Conservation (phyloP, 2,113 vertebrate species). For the Hucho hucho region DNA sequence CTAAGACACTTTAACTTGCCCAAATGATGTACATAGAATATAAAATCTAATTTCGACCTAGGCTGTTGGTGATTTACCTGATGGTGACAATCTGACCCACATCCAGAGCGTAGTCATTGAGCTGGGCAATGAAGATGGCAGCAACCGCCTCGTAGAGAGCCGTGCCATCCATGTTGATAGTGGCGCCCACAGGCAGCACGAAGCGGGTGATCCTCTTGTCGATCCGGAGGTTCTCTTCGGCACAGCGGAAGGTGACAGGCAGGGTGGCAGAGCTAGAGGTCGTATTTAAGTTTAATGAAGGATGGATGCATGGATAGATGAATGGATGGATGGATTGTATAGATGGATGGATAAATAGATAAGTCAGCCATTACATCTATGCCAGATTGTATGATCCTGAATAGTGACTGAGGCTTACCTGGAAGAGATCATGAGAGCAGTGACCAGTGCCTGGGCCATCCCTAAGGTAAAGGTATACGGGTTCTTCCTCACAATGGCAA, state of each 20-base stretch:
- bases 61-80: conserved; percentile 74
- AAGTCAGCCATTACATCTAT: not conserved
- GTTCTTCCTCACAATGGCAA: conserved; percentile 91
- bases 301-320: not conserved
- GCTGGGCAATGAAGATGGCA: conserved; percentile 93
- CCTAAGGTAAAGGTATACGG: conserved; percentile 89
- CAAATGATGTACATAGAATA: not conserved
- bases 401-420: conserved; percentile 69
- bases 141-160: conserved; percentile 97
- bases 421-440: conserved; percentile 91
- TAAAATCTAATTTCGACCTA: not conserved
- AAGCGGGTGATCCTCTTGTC: conserved; percentile 97
- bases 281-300: not conserved
- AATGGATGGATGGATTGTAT: too few species aligned
- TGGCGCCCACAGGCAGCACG: conserved; percentile 93
- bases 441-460: conserved; percentile 95
- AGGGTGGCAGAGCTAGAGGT: conserved; percentile 88
- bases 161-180: conserved; percentile 98
- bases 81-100: conserved; percentile 92
- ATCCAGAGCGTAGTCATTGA: conserved; percentile 85
- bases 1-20: not conserved
- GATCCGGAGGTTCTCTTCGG: conserved; percentile 90
- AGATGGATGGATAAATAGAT: not conserved
- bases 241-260: conserved; percentile 95
- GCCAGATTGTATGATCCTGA: not conserved